Evolutionary conservation across 1,140 invertebrate genomes (phyloP).

Genomic region (Drosophila pectinifera): DNA sequence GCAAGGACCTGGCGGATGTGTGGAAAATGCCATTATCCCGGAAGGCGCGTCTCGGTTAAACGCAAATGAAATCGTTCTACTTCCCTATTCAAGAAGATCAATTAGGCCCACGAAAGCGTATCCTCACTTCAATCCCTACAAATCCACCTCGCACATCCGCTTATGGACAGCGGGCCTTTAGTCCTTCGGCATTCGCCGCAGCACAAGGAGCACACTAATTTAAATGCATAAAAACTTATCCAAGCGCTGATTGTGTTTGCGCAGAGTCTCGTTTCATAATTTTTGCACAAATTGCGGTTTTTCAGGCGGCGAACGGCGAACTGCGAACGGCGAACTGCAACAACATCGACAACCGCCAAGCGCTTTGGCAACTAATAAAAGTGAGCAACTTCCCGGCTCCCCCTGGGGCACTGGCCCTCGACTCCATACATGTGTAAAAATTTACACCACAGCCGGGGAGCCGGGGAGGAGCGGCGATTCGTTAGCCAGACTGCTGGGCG

Average conservation of each 20-base stretch:
- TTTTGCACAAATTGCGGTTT: slow-evolving; percentile 82
- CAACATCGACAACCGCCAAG: slow-evolving; percentile 45
- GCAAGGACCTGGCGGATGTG: slow-evolving; percentile 13
- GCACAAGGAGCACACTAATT: slow-evolving; percentile 62
- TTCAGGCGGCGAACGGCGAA: slow-evolving; percentile 34
- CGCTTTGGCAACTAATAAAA: slow-evolving; percentile 65
- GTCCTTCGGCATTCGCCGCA: background rate
- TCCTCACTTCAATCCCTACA: slow-evolving; percentile 35
- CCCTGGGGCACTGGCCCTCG: slow-evolving; percentile 22
- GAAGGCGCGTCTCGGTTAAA: slow-evolving; percentile 9
- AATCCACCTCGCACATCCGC: slow-evolving; percentile 44
- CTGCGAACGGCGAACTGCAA: slow-evolving; percentile 11
- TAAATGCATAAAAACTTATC: slow-evolving; percentile 75
- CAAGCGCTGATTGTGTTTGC: slow-evolving; percentile 76
- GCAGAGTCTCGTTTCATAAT: slow-evolving; percentile 80
- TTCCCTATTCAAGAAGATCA: background rate
- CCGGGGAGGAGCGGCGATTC: slow-evolving; percentile 50
- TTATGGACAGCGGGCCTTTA: slow-evolving; percentile 6
- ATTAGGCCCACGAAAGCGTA: slow-evolving; percentile 14
- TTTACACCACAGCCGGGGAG: slow-evolving; percentile 60
- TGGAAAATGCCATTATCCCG: slow-evolving; percentile 1
- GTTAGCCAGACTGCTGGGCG: slow-evolving; percentile 57
- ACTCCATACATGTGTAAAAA: slow-evolving; percentile 76
- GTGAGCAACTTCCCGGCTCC: slow-evolving; percentile 12
- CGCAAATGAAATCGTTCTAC: background rate